Evolutionary conservation across 2,113 vertebrate species (phyloP), one percentile per base, ranked within the genome.

Genomic region (Zeus faber): DNA sequence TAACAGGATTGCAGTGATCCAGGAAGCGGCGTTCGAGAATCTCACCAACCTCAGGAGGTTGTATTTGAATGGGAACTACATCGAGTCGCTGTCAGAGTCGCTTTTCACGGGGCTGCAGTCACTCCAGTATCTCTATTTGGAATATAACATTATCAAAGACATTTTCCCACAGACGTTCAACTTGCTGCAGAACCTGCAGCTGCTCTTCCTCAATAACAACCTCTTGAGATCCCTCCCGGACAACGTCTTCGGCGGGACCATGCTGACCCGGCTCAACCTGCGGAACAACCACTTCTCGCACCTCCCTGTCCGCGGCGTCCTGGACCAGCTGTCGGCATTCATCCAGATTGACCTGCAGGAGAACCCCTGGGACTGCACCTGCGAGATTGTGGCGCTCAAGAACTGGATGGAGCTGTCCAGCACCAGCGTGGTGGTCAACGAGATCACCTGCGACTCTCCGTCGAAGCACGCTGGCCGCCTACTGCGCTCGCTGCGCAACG

Each of bases 271-370:
- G 26, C 92, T 99, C 54, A 99, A 99, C 76, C 84, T 99, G 53
- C 89, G 97, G 56, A 98, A 98, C 88, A 99, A 99, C 55, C 96
- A 99, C 55, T 99, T 99, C 80, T 97, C 95, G 0, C 80, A 95
- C 46, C 73, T 99, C 63, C 95, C 96, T 0, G 95, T 97, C 21
- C 88, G 82, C 50, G 95, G 95, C 0, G 93, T 99, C n/a, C 83
- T 99, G n/a, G 95, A 98, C 67, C 95, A 97, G 86, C 93, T 99
- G 1, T 94, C 94, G 0, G 93, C 95, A 3, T 93, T 98, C n/a
- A 96, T 98, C 70, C 97, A 99, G 87, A 98, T 99, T 4, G 97
- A 99, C 72, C 91, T 99, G 7, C 95, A 98, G 62, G 97, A 99
- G 75, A 99, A 99, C 70, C 97, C 96, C 0, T 99, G 97, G 97